Evolutionary conservation across 2,797 vertebrate genomes (phyloP).

Genomic region (Hylomyscus alleni): DNA sequence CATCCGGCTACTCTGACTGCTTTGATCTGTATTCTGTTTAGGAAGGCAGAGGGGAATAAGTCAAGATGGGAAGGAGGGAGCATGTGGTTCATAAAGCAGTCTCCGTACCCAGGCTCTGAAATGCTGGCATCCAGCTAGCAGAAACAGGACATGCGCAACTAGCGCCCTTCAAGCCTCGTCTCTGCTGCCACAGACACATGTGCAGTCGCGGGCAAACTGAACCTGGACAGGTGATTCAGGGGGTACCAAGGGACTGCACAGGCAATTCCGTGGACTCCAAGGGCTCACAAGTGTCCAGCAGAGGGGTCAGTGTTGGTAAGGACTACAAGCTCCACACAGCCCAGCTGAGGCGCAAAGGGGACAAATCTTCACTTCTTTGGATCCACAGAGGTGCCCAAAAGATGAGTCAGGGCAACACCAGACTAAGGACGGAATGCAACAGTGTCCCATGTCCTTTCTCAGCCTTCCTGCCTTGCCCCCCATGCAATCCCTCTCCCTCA

Average conservation of each 20-base stretch:
- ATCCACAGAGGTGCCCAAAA: not conserved
- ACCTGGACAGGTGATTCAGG: accelerated
- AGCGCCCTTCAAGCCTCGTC: not conserved
- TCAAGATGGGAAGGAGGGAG: not conserved
- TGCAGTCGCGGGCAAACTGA: no score
- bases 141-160: not conserved
- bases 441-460: accelerated
- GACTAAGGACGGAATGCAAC: not conserved
- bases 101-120: constrained; percentile 43
- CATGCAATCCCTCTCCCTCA: not conserved
- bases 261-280: not conserved
- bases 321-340: not conserved
- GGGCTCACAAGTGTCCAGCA: not conserved
- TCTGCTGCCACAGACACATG: not conserved
- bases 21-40: not conserved
- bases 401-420: not conserved
- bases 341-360: no score
- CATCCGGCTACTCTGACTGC: not conserved
- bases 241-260: not conserved
- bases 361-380: not conserved
- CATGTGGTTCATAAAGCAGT: not conserved
- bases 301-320: not conserved
- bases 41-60: constrained; percentile 13
- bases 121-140: constrained; percentile 27
- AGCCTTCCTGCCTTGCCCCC: not conserved